Evolutionary conservation across 2,113 vertebrate genomes (phyloP), one percentile per base, ranked within the genome.

Genomic region (Electrona antarctica): DNA sequence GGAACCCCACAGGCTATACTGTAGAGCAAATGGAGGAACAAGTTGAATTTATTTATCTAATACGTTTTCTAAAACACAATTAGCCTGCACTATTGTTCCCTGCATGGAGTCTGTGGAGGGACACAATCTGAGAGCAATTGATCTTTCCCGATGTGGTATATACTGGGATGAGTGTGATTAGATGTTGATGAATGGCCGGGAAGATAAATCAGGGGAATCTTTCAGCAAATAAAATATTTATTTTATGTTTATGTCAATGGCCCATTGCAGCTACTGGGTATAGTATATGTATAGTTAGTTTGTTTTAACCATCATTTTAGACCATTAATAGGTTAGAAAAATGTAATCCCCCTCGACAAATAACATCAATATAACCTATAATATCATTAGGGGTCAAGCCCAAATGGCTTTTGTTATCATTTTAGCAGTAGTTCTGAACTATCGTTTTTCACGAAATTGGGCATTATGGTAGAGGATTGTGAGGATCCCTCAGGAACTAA

Each of bases 301-400:
- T 11, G 21, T 56, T 70, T 14, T 63, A 57, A n/a, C 61, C 46
- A 54, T 60, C 54, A n/a, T 50, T 45, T 60, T 21, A 29, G 65
- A 66, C 58, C 73, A 67, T 10, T 12, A 47, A 71, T 48, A 12
- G 48, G 5, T 7, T 7, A 9, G 13, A 15, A 14, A 7, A 60
- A 60, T 21, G 21, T 21, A 21, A 21, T 21, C 21, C 21, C 21
- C 21, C 21, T 21, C 21, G 1, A 41, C 6, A 1, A 29, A 45
- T 46, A n/a, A 13, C 14, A 62, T 62, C 29, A 62, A 45, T 41
- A 41, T 41, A 41, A 41, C 33, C 3, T 41, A 6, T 41, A 33
- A 4, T 41, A 41, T 41, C 1, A 21, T 2, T 21, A 21, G 21
- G 21, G 21, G 21, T 21, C 21, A 21, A 21, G 21, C 1, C 21